Evolutionary conservation across 2,888 invertebrate genomes (phyloP), one percentile per base, ranked within the genome.

Genomic region (Beris morrisii): DNA sequence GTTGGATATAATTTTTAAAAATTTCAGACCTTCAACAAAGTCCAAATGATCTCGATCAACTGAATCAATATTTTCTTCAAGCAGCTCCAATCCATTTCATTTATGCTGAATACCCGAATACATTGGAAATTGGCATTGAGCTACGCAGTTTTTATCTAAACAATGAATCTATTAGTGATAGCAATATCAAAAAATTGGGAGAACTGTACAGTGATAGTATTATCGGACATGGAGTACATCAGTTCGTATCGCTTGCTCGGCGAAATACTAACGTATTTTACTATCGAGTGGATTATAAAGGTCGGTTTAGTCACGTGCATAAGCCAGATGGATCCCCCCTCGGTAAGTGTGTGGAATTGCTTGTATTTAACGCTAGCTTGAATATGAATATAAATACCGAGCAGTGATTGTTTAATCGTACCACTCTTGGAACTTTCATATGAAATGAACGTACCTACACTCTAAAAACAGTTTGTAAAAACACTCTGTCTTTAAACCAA

Each of bases 261-360:
- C 76, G 80, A 2, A 77, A 83, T 64, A 84, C 82, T 0, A 78
- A 80, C 0, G 85, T 88, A 4, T 89, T 82, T 74, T 87, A 86
- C 73, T 85, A 85, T 73, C 78, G 84, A 69, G 86, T 87, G 72
- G 82, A 83, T 32, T 87, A 85, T 73, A 78, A 84, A 67, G 88
- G 88, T 4, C 77, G 83, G 68, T 82, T 81, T 70, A 85, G 86
- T 70, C 74, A 80, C 59, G 82, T 79, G 48, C 77, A 81, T 65
- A 80, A 83, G 58, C 78, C 79, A 0, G 76, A 77, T 9, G 82
- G 83, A 0, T 79, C 79, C 4, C 71, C 71, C 12, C 45, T 64
- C 22, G 61, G 61, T 61, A 48, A 12, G 50, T 28, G 5, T 38
- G 38, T 38, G 38, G 9, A 38, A 3, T 38, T 38, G 22, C 22